Percentiles rank a stretch among this genome's conserved stretches.
Evolutionary conservation across 2,888 invertebrate species (phyloP).

Genomic region (Sepioteuthis lessoniana): DNA sequence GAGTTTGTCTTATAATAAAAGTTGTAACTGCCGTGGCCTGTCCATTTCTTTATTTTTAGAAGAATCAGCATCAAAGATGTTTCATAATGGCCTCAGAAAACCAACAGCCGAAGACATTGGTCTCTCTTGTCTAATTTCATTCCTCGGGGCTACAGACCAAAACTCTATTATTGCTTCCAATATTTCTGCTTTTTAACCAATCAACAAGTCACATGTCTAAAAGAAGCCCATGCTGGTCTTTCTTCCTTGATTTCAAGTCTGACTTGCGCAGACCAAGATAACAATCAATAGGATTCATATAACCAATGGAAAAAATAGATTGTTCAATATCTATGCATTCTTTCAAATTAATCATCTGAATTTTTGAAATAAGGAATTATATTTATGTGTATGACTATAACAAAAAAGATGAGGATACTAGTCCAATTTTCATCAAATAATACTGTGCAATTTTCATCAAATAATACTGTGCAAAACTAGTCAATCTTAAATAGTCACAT

Average conservation of each 20-base stretch:
- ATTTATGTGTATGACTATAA: no score
- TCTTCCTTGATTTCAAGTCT: neutral
- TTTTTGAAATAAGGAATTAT: no score
- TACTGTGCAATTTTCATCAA: no score
- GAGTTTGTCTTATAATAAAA: neutral
- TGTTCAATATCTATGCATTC: no score
- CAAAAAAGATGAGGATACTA: no score
- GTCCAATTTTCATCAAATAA: no score
- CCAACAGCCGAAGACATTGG: neutral
- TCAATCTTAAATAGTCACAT: no score
- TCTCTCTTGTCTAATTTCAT: neutral
- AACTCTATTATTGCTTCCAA: neutral
- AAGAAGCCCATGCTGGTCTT: neutral
- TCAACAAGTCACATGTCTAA: neutral
- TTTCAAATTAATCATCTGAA: no score
- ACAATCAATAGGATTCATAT: neutral
- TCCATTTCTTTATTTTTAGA: neutral
- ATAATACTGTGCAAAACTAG: no score
- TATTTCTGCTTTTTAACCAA: neutral
- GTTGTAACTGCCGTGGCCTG: neutral
- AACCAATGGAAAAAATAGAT: neutral
- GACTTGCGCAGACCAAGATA: neutral
- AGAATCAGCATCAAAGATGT: neutral
- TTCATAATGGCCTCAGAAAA: neutral
- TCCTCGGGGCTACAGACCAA: neutral